Evolutionary conservation across 2,113 vertebrate species (phyloP), one percentile per base, ranked within the genome.

Genomic region (Siniperca knerii): DNA sequence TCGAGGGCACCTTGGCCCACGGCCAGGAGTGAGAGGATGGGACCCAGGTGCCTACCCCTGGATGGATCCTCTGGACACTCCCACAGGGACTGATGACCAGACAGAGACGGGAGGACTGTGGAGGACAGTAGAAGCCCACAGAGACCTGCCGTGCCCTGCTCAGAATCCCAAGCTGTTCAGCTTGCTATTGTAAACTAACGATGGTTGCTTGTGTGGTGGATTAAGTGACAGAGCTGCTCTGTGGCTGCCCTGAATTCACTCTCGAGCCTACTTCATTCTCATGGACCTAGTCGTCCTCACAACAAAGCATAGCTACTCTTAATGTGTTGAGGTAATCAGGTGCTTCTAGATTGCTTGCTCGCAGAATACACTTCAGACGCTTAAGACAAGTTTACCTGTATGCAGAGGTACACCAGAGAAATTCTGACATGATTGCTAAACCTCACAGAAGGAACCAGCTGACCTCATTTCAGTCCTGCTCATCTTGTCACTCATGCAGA

Each of bases 21-120:
- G 20, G 90, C 93, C 92, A 93, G 75, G 77, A 72, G 40, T 57
- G 79, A 87, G 88, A 88, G 82, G 90, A 94, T 79, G 76, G 85
- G 86, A 83, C 88, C 87, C 89, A 82, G 91, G 89, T 93, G 92
- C 90, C 80, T 90, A 75, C 90, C 79, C 71, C 90, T 86, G 91
- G 84, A 93, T 91, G 88, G 85, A 83, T 92, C 84, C 87, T 78
- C 85, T 93, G 92, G 92, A 93, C 89, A 68, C 84, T 92, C 91
- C 94, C 94, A 93, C 64, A 81, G 90, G 92, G 92, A 91, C 86
- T 35, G 88, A 82, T 91, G 92, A 91, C 88, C 91, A 90, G 89
- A 93, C 82, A 89, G 93, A 85, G 77, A 88, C 62, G 73, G 87
- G 86, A 84, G 73, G 75, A 83, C 77, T 48, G 75, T 64, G 55